Base-by-base conservation (phyloP, 2,888 invertebrate genomes). In the Apamea crenata region DNA sequence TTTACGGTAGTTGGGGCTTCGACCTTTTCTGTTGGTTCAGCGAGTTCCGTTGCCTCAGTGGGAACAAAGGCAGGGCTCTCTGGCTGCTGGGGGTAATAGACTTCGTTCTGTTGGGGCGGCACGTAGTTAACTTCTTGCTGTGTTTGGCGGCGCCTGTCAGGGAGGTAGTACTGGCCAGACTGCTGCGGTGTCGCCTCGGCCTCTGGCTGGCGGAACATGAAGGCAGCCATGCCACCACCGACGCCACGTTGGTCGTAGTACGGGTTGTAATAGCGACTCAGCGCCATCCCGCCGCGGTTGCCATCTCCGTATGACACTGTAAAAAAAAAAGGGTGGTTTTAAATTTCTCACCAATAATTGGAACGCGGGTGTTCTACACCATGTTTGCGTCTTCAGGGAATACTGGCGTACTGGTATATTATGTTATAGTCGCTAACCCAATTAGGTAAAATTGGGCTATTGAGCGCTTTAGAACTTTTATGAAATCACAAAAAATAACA, bases 221-320 rank as follows among this genome's bases (percentile, higher is more conserved):
- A 95, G 70, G 96, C 94, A 0, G 96, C 96, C 95, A 96, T 95
- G 78, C 96, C 94, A 0, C 93, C 94, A 36, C 94, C 94, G 29
- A 90, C 92, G 0, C 93, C 87, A 16, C 93, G 93, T 18, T 93
- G 94, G 81, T 92, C 93, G 91, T 95, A 95, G 91, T 96, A 96
- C 0, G 97, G 97, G 88, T 95, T 96, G 92, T 96, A 97, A 91
- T 96, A 96, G 21, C 96, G 94, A 81, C 95, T 97, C 87, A 96
- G 77, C 6, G 95, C 96, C 93, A 96, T 93, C 0, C 96, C 96
- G 0, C 96, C 96, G n/a, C 94, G 95, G 67, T 90, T 91, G 77
- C 92, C 95, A 90, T 96, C 96, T 65, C 97, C 97, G 78, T 94
- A 96, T 0, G 97, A 95, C 36, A 96, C 97, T 97, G 93, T 59